Evolutionary conservation across 92 coral and sea anemone genomes (phyloP), one percentile per base, ranked within the genome.

Genomic region (Phenganax stokvisi): DNA sequence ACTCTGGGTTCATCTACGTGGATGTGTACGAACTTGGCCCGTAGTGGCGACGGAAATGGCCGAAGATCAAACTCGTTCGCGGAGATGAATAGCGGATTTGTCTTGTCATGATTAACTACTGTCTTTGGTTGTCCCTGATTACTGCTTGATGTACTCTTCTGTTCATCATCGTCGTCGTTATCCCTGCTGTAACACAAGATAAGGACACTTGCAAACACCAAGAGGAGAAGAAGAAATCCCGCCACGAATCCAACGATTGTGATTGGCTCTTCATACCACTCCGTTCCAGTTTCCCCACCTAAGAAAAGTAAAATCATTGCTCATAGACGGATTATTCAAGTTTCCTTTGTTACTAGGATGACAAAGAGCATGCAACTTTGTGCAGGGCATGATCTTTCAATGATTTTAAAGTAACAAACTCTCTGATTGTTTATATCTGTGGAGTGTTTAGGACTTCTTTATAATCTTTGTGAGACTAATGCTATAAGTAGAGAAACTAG

Each of bases 261-360:
- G 73, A 79, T 64, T 47, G 83, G 83, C 20, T 79, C 83, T 29
- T 63, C 83, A 56, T 79, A 79, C 83, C 83, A 79, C 69, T 79
- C 74, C 6, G 74, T 79, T 7, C 62, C 83, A 52, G 60, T 52
- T 55, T 63, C 83, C 27, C 65, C 74, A n/a, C 47, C 81, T 76
- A 27, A n/a, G 30, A 55, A 7, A 69, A 69, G 16, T 12, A 69
- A 69, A 7, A 69, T 44, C 17, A 61, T 5, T 61, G 3, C 25
- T 17, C n/a, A 61, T 7, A 3, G 3, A 13, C 13, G 28, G n/a
- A 13, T 6, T 15, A 7, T 37, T 37, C 5, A 37, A 37, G 47
- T 37, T 37, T 37, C 3, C 47, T 37, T 37, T 37, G 5, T 37
- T 37, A 37, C 47, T 1, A 37, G 2, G 47, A 37, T 5, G 47